These are phyloP conservation scores for Anas platyrhynchos DNA, from an alignment of 2,113 vertebrate species.

Conservation along the genomic window DNA sequence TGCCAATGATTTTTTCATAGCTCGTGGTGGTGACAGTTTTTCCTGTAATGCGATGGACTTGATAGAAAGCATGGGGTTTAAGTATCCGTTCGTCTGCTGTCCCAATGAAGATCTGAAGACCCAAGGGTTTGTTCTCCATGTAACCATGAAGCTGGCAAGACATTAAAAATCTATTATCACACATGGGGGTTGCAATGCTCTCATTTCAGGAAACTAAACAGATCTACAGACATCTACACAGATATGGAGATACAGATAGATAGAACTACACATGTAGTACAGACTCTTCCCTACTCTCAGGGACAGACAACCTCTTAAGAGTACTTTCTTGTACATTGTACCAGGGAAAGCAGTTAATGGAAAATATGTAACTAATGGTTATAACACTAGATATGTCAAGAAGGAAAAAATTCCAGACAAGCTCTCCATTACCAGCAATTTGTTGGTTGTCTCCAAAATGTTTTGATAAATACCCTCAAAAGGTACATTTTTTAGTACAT, in stretches of 20 bases:
- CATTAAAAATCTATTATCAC: not conserved
- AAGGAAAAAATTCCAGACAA: not conserved
- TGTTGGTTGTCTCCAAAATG: not conserved
- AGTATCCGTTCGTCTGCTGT: constrained; percentile 96
- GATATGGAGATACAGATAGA: rapidly evolving
- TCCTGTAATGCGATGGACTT: constrained; percentile 97
- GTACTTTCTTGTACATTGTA: not conserved
- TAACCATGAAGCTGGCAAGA: constrained; percentile 90
- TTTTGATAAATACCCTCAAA: not conserved
- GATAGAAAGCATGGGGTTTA: constrained; percentile 97
- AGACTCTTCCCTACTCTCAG: not conserved
- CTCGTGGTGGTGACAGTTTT: constrained; percentile 98
- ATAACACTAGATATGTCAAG: not conserved
- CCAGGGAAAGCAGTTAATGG: not conserved
- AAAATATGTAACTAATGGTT: not conserved
- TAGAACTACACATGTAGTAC: not conserved
- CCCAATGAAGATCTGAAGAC: constrained; percentile 97
- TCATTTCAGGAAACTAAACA: not conserved
- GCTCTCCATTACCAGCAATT: not conserved
- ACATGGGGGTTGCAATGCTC: not conserved
- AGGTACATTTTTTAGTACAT: not conserved
- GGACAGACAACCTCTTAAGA: not conserved
- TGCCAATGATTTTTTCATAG: constrained; percentile 92
- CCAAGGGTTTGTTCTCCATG: constrained; percentile 92
- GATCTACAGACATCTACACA: not conserved